A percentile compares a stretch with the other conserved stretches of the same genome.
These are phyloP conservation scores for Hirtodrosophila duncani DNA, from an alignment of 2,888 invertebrate genomes.

Conservation along the genomic window DNA sequence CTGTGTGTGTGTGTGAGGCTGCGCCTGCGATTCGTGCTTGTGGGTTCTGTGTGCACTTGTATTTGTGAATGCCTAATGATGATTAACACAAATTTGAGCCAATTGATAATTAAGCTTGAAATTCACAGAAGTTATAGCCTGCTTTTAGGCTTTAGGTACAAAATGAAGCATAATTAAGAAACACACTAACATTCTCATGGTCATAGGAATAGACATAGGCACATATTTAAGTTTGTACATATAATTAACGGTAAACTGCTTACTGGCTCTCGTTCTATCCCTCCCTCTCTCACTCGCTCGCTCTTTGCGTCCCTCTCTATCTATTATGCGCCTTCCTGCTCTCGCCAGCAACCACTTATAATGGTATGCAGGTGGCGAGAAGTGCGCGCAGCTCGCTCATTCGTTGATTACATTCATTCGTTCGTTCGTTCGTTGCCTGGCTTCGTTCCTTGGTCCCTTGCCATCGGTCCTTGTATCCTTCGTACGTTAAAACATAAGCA, in stretches of 20 bases:
- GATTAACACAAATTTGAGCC: no score
- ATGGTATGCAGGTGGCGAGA: no score
- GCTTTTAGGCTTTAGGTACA: not conserved
- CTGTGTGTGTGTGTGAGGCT: constrained; percentile 21
- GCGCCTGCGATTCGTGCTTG: constrained; percentile 39
- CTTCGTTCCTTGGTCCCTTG: not conserved
- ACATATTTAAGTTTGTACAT: no score
- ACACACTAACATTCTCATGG: no score
- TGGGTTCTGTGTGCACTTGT: not conserved
- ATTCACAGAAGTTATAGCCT: no score
- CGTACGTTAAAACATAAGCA: no score
- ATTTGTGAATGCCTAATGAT: not conserved
- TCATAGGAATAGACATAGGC: no score
- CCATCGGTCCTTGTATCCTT: constrained; percentile 21
- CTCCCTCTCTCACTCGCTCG: constrained; percentile 20
- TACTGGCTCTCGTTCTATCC: constrained; percentile 5
- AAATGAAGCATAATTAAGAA: constrained; percentile 18
- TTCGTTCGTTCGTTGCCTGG: constrained; percentile 25
- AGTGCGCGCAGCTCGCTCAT: no score
- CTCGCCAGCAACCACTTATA: no score
- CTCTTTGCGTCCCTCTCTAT: no score
- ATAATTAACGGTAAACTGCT: no score
- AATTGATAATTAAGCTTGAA: no score
- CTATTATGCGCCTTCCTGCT: constrained; percentile 7
- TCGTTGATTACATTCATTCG: constrained; percentile 22